A percentile compares a stretch with the other conserved stretches of the same genome.
These are phyloP conservation scores for Heterotis niloticus DNA, from an alignment of 2,113 vertebrate genomes.

Conservation along the genomic window DNA sequence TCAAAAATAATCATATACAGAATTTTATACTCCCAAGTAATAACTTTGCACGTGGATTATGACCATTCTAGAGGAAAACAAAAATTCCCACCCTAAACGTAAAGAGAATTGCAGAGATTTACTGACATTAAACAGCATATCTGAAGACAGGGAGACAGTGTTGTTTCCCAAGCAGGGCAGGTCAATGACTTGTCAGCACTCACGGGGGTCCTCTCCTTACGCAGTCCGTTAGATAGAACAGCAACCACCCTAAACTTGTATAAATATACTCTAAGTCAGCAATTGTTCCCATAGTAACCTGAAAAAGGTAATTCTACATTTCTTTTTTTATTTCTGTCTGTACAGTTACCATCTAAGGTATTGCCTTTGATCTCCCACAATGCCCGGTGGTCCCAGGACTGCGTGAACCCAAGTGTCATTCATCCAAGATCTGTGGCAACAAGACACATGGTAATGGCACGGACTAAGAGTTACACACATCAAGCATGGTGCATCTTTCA, in stretches of 20 bases:
- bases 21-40: conserved; percentile 52
- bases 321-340: background rate
- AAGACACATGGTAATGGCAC: conserved; percentile 56
- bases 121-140: conserved; percentile 44
- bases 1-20: conserved; percentile 34
- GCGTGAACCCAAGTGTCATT: conserved; percentile 44
- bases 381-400: conserved; percentile 41
- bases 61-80: conserved; percentile 49
- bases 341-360: conserved; percentile 33
- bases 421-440: conserved; percentile 40
- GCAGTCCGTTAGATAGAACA: conserved; percentile 32
- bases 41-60: conserved; percentile 50
- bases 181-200: too few species aligned
- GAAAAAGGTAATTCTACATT: conserved; percentile 35
- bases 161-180: background rate
- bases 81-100: conserved; percentile 29
- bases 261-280: conserved; percentile 33
- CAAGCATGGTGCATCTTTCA: conserved; percentile 55
- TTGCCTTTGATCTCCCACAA: conserved; percentile 43
- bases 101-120: conserved; percentile 37
- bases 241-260: conserved; percentile 33
- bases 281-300: conserved; percentile 39
- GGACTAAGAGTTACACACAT: conserved; percentile 61
- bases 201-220: background rate
- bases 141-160: conserved; percentile 23